These are phyloP conservation scores for Charaxes varanes DNA, from an alignment of 1,140 invertebrate genomes.

Conservation along the genomic window DNA sequence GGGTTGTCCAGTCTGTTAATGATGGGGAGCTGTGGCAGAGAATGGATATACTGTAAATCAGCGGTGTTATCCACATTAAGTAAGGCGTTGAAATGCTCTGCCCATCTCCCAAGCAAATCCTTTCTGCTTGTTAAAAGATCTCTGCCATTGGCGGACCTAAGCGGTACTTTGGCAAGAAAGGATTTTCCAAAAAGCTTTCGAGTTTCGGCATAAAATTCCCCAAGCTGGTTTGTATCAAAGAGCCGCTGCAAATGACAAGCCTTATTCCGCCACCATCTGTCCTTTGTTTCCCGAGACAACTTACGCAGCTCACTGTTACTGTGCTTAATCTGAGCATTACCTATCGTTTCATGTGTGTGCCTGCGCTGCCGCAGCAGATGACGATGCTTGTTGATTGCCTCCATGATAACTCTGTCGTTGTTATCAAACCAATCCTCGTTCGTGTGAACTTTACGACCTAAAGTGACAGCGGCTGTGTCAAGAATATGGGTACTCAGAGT, in stretches of 20 bases:
- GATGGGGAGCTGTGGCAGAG: constrained; percentile 5
- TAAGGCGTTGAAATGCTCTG: too few species aligned
- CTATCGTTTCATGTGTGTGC: not conserved
- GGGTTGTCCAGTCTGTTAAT: constrained; percentile 11
- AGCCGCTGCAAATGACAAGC: too few species aligned
- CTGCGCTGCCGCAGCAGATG: constrained; percentile 3
- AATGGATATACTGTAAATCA: too few species aligned
- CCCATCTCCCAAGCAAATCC: not conserved
- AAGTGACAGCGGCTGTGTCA: constrained; percentile 4
- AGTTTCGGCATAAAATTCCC: constrained; percentile 1
- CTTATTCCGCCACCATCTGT: constrained; percentile 23
- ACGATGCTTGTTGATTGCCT: constrained; percentile 18
- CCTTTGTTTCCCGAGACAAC: constrained; percentile 15
- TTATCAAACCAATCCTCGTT: constrained; percentile 28
- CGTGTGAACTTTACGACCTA: constrained; percentile 5
- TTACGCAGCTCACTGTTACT: constrained; percentile 12
- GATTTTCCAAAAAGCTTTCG: constrained; percentile 2
- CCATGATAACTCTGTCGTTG: constrained; percentile 15
- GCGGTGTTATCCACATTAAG: too few species aligned
- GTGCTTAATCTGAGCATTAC: not conserved
- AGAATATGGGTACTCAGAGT: too few species aligned
- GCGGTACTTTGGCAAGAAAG: not conserved
- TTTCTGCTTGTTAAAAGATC: not conserved
- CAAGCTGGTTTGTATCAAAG: too few species aligned
- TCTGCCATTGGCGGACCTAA: too few species aligned